phyloP scores from a whole-genome alignment of 2,113 vertebrate genomes.

The Sylvicapra grimmia region DNA sequence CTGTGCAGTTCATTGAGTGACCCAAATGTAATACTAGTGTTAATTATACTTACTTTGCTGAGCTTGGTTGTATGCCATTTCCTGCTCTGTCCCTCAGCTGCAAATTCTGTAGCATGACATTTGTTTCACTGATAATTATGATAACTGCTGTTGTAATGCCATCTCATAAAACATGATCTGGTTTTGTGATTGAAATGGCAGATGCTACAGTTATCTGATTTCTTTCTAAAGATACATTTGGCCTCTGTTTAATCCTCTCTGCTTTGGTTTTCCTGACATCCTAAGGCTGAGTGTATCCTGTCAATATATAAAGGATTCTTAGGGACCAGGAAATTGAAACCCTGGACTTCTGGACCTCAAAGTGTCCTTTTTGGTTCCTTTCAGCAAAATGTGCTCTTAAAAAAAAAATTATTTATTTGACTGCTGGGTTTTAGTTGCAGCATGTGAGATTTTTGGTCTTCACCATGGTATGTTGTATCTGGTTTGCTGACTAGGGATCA shows the following conservation, averaged over 20 bases:
- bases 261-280: neutral
- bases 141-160: slow-evolving; percentile 9
- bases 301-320: neutral
- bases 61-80: slow-evolving; percentile 9
- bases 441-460: no score
- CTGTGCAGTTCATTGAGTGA: neutral
- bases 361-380: neutral
- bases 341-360: neutral
- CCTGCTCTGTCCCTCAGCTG: neutral
- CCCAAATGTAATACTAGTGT: neutral
- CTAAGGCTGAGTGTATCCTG: neutral
- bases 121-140: slow-evolving; percentile 21
- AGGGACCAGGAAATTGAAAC: neutral
- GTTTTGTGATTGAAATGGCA: slow-evolving; percentile 31
- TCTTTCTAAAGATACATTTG: neutral
- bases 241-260: neutral
- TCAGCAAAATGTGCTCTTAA: neutral
- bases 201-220: neutral
- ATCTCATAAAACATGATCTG: slow-evolving; percentile 27
- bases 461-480: no score
- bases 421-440: neutral
- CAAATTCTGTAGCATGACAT: neutral
- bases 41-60: neutral
- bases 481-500: no score
- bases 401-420: neutral